phyloP scores from a whole-genome alignment of 2,888 invertebrate species.

The Lacanobia oleracea region DNA sequence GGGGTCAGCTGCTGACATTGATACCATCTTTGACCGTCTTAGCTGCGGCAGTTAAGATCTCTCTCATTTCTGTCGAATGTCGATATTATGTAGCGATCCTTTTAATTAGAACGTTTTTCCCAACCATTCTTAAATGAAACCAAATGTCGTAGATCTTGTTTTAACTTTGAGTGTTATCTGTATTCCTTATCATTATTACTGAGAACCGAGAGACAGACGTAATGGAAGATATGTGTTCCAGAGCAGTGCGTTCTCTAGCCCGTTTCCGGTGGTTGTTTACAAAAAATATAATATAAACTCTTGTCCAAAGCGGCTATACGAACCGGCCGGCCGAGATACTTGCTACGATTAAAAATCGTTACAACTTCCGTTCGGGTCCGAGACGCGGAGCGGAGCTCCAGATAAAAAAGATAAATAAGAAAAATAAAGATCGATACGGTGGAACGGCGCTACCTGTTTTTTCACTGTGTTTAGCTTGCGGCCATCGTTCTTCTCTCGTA shows the following conservation, averaged over 20 bases:
- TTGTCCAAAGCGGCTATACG: constrained; percentile 82
- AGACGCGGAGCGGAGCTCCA: constrained; percentile 83
- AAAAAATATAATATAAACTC: constrained; percentile 86
- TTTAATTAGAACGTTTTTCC: constrained; percentile 58
- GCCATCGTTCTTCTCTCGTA: constrained; percentile 72
- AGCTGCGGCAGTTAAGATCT: constrained; percentile 26
- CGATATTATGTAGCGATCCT: constrained; percentile 22
- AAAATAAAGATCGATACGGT: constrained; percentile 89
- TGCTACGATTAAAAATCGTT: constrained; percentile 90
- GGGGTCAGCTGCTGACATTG: constrained; percentile 81
- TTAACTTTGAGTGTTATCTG: constrained; percentile 79
- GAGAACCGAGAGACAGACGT: constrained; percentile 83
- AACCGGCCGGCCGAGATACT: constrained; percentile 87
- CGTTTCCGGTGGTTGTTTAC: constrained; percentile 90
- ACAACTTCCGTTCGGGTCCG: constrained; percentile 89
- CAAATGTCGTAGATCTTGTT: constrained; percentile 72
- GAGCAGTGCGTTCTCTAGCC: constrained; percentile 83
- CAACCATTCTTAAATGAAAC: constrained; percentile 61
- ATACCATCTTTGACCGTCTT: constrained; percentile 66
- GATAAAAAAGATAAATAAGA: constrained; percentile 90
- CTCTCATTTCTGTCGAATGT: constrained; percentile 14
- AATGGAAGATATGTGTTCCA: constrained; percentile 89
- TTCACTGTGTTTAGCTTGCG: constrained; percentile 81
- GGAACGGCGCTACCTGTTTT: constrained; percentile 90
- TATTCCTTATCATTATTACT: constrained; percentile 83